Percentiles rank a stretch among this genome's conserved stretches.
Evolutionary conservation across 2,113 vertebrate species (phyloP).

Genomic region (Rhinolophus ferrumequinum): DNA sequence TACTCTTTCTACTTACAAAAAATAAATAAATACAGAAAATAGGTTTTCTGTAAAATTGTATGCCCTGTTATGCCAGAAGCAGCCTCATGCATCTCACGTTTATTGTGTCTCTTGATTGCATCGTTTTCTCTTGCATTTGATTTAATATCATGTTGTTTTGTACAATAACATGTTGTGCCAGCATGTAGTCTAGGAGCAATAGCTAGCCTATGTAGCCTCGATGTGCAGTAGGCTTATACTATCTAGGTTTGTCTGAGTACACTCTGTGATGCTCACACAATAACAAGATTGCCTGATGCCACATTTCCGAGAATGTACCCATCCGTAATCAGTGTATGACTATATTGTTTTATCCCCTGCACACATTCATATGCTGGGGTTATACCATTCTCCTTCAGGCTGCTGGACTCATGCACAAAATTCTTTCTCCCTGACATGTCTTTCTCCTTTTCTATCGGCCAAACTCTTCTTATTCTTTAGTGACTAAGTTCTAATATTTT

Average conservation of each 20-base stretch:
- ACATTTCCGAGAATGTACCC: not conserved
- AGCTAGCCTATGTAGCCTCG: too few species aligned
- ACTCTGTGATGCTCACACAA: not conserved
- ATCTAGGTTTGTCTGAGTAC: not conserved
- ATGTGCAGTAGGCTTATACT: not conserved
- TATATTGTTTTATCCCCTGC: accelerated
- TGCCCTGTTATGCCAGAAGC: not conserved
- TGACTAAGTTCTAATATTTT: not conserved
- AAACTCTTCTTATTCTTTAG: not conserved
- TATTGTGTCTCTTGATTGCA: not conserved
- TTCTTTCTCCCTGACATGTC: accelerated
- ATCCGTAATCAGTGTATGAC: too few species aligned
- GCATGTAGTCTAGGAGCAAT: not conserved
- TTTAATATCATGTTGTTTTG: not conserved
- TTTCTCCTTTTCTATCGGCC: not conserved
- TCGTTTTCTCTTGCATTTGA: not conserved
- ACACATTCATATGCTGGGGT: too few species aligned
- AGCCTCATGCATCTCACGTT: not conserved
- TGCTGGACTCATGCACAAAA: accelerated
- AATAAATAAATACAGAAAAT: too few species aligned
- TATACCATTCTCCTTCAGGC: accelerated
- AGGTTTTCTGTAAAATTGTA: too few species aligned
- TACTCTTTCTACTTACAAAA: not conserved
- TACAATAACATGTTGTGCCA: not conserved
- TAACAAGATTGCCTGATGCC: not conserved